Evolutionary conservation across 2,113 vertebrate genomes (phyloP), one percentile per base, ranked within the genome.

Genomic region (Alosa alosa): DNA sequence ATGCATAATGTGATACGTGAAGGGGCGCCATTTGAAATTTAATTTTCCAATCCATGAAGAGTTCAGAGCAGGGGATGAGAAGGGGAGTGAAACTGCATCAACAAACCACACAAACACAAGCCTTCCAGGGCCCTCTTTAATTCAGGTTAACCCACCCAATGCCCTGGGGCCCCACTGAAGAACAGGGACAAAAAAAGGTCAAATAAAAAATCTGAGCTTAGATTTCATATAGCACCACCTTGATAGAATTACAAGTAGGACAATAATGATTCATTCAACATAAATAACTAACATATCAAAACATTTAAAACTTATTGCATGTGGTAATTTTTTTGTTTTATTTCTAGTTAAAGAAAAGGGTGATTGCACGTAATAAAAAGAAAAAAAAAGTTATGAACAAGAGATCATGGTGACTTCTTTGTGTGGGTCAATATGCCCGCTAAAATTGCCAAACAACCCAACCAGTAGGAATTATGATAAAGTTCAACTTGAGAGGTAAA

Each of bases 391-490:
- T 57, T 31, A 72, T 72, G 64, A n/a, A 72, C 25, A 72, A 72
- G 25, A 72, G 25, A 72, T 72, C 64, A 39, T 78, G 31, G 31
- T 6, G 36, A 39, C 31, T 78, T 78, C 4, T 78, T 39, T 41
- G 31, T 1, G 39, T 36, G 36, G 11, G 31, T 78, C 31, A 78
- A 13, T 15, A 78, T 3, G 72, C 10, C 36, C 11, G 60, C 84
- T 87, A 46, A 81, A 82, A 57, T 46, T 84, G 85, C 86, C 83
- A 17, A 55, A 81, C 60, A 81, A 47, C 84, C 84, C 82, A 47
- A 86, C 84, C 86, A 72, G 86, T 81, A 68, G 86, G 84, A 88
- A 68, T 87, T 87, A 45, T 81, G 81, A 68, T 83, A 64, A 86
- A 86, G 60, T 81, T 82, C 82, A 82, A 86, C 46, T 85, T 55